Evolutionary conservation across 2,888 invertebrate genomes (phyloP), one percentile per base, ranked within the genome.

Genomic region (Pollenia angustigena): DNA sequence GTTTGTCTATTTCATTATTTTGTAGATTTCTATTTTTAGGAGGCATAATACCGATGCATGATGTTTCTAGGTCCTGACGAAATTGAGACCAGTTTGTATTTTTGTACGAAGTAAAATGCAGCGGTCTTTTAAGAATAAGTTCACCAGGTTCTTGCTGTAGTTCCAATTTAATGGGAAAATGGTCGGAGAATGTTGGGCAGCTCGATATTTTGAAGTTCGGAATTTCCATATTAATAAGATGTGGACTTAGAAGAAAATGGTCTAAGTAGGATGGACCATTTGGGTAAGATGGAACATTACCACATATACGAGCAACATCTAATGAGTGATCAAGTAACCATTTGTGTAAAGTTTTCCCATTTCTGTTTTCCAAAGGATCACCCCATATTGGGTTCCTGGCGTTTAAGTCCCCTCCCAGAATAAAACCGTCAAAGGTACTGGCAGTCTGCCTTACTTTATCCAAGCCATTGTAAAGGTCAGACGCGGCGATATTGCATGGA

Each of bases 161-260:
- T 60, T 60, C 58, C 23, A 60, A 11, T 60, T 60, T 60, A 12
- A 60, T 40, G 32, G 58, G 58, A 60, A 60, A 60, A 14, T 60
- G 12, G 44, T 66, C 66, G 7, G 46, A 66, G 18, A 66, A 48
- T n/a, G 46, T 66, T n/a, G 44, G n/a, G 62, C 50, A 50, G n/a
- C 50, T 50, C 44, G n/a, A 44, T 18, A 40, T 18, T 18, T 10
- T 40, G 12, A 81, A 48, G 14, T 69, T 32, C 1, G 32, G 14
- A 60, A 32, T 60, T 50, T n/a, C 50, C 14, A 8, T n/a, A n/a
- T 7, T n/a, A 14, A n/a, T n/a, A 50, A 50, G n/a, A 50, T 50
- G 50, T 8, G n/a, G 40, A 32, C 32, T 14, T 12, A 60, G 32
- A 40, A 60, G 58, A 40, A 60, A 14, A 40, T 23, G 58, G 32